A percentile compares a stretch with the other conserved stretches of the same genome.
These are phyloP conservation scores for Scopus umbretta DNA, from an alignment of 2,113 vertebrate species.

Conservation along the genomic window DNA sequence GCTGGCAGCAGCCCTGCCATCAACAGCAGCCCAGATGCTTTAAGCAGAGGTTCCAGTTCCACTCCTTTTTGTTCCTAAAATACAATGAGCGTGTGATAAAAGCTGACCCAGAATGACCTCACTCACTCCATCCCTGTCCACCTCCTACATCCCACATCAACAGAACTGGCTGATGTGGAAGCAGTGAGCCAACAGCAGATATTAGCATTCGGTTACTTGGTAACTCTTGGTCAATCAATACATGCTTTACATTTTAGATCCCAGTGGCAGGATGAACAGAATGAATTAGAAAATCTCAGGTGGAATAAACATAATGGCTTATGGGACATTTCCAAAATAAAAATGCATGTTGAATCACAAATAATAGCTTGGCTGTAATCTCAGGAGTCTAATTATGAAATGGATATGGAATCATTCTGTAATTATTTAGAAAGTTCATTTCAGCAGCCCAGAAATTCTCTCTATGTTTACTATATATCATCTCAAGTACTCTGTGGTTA, in stretches of 20 bases:
- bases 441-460: conserved; percentile 14
- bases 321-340: conserved; percentile 15
- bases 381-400: conserved; percentile 35
- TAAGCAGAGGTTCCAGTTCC: background rate
- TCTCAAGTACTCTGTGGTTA: background rate
- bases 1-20: background rate
- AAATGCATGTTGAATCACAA: background rate
- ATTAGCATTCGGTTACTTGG: conserved; percentile 27
- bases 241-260: background rate
- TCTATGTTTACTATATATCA: background rate
- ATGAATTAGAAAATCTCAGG: background rate
- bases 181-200: background rate
- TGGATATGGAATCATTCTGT: background rate
- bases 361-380: background rate
- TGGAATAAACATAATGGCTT: conserved; percentile 7
- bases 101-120: background rate
- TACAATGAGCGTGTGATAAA: background rate
- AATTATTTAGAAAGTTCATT: conserved; percentile 42
- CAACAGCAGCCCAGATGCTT: background rate
- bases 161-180: background rate
- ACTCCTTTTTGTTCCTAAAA: background rate
- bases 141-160: background rate
- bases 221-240: conserved; percentile 13
- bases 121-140: background rate
- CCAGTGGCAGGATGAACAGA: background rate